These are phyloP conservation scores for Neosilurus hyrtlii DNA, from an alignment of 2,797 vertebrate species.

Conservation along the genomic window DNA sequence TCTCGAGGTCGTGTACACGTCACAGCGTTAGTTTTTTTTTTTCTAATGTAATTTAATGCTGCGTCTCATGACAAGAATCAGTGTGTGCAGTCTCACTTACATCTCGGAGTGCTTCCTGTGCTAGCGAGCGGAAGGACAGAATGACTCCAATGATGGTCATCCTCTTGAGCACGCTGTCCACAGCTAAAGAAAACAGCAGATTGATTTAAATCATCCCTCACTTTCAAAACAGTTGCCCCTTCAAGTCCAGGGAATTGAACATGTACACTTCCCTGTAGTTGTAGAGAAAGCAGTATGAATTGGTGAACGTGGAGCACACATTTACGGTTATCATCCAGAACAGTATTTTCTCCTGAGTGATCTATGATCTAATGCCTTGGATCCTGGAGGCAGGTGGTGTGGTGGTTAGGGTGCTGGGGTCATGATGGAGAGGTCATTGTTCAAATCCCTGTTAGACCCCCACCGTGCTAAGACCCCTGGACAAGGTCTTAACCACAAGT, in stretches of 20 bases:
- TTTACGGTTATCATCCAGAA: not conserved
- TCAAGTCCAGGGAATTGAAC: not conserved
- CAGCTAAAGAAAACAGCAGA: slow-evolving; percentile 71
- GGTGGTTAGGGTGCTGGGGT: no score
- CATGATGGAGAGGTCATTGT: no score
- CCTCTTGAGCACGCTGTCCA: slow-evolving; percentile 97
- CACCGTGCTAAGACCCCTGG: no score
- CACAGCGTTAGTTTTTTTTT: not conserved
- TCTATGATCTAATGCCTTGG: no score
- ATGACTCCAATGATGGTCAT: slow-evolving; percentile 99
- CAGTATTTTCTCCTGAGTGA: not conserved
- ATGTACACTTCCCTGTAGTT: not conserved
- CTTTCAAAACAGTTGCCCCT: not conserved
- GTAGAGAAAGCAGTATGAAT: not conserved
- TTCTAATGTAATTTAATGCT: not conserved
- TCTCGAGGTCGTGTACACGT: not conserved
- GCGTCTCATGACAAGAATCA: not conserved
- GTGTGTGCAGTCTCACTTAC: slow-evolving; percentile 73
- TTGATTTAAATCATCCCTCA: not conserved
- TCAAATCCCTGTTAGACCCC: no score
- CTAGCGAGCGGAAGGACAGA: slow-evolving; percentile 94
- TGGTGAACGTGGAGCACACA: not conserved
- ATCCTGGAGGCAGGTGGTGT: no score
- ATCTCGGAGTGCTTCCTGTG: slow-evolving; percentile 95
- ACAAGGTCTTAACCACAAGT: no score